Percentiles rank a stretch among this genome's conserved stretches.
These are phyloP conservation scores for Gari tellinella DNA, from an alignment of 2,888 invertebrate species.

Conservation along the genomic window DNA sequence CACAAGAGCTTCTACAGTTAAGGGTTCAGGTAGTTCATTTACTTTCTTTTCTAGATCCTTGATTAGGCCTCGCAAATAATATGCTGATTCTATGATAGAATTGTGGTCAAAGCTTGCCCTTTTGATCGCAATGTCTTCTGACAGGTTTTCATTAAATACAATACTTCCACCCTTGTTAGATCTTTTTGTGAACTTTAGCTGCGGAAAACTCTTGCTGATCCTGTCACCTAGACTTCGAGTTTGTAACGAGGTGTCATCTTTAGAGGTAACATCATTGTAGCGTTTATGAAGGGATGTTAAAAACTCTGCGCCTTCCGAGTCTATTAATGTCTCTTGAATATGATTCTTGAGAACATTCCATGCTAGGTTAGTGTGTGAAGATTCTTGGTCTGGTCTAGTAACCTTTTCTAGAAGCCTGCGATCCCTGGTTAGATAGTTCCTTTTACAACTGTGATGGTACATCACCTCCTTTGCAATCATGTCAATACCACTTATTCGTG, in stretches of 20 bases:
- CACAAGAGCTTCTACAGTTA: neutral
- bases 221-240: neutral
- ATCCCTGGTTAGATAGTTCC: neutral
- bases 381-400: neutral
- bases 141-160: too few species aligned
- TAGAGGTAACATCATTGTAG: neutral
- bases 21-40: neutral
- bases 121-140: neutral
- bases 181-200: neutral
- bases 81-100: neutral
- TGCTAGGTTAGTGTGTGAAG: too few species aligned
- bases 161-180: too few species aligned
- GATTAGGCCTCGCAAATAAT: neutral
- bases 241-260: neutral
- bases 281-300: neutral
- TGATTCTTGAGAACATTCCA: neutral
- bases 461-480: neutral
- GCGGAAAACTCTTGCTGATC: neutral
- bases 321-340: neutral
- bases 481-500: too few species aligned
- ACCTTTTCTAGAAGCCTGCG: neutral
- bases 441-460: neutral
- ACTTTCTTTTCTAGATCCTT: neutral
- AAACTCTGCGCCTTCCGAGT: neutral
- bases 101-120: constrained; percentile 1